A percentile compares a stretch with the other conserved stretches of the same genome.
These are phyloP conservation scores for Nasonia giraulti DNA, from an alignment of 1,140 invertebrate genomes.

Conservation along the genomic window DNA sequence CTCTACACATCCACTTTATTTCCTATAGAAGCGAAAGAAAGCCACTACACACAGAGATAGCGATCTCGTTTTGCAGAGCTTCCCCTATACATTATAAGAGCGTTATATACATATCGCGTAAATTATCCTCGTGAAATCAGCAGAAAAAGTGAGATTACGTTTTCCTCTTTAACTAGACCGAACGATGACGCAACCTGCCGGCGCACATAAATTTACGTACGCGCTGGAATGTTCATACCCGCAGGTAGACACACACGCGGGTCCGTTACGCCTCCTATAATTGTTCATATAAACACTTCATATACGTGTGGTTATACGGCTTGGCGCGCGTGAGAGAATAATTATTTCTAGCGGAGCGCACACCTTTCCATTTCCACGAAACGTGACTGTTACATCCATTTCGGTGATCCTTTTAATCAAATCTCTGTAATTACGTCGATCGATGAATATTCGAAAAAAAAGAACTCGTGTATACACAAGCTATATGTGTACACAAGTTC, in stretches of 20 bases:
- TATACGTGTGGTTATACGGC: neutral
- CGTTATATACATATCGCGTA: neutral
- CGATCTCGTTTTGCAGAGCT: neutral
- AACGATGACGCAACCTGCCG: slow-evolving; percentile 24
- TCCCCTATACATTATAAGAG: neutral
- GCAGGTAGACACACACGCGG: neutral
- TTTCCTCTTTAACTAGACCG: slow-evolving; percentile 20
- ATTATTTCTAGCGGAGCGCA: neutral
- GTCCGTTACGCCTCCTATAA: slow-evolving; percentile 28
- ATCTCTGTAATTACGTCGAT: neutral
- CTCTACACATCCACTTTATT: neutral
- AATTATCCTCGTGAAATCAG: neutral
- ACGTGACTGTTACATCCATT: neutral
- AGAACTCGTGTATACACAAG: neutral
- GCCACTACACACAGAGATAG: neutral
- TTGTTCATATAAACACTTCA: slow-evolving; percentile 22
- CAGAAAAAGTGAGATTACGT: slow-evolving; percentile 5
- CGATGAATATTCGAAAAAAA: neutral
- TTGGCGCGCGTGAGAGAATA: slow-evolving; percentile 29
- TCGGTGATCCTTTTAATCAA: neutral
- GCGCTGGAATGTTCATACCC: neutral
- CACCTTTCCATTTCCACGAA: slow-evolving; percentile 38
- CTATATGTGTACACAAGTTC: neutral
- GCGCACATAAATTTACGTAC: neutral
- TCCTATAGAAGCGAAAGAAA: neutral